Base-by-base conservation (phyloP, 2,888 invertebrate species). In the Criorhina ranunculi region DNA sequence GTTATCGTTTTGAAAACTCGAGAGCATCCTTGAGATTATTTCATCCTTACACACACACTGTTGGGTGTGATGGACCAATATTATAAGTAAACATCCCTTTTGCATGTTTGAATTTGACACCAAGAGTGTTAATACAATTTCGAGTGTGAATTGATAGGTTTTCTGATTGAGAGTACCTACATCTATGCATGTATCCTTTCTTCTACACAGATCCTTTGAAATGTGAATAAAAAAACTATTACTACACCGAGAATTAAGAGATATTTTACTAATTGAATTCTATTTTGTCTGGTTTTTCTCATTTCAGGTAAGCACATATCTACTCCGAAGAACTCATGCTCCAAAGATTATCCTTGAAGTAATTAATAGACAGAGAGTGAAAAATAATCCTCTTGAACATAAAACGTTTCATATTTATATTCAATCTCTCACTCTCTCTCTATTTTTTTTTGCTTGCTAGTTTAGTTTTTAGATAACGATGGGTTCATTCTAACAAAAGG, bases 21-120 rank as follows among this genome's bases (percentile, higher is more conserved):
- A 73, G 66, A 73, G 73, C 73, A 73, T 69, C 62, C 62, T 79
- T 31, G 62, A 81, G 62, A 69, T 81, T 60, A 40, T 75, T 55
- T 75, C 59, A 37, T 53, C 42, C 64, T 70, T 57, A 24, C 29
- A 33, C 17, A 51, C 37, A n/a, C n/a, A n/a, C n/a, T n/a, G n/a
- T n/a, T n/a, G 11, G 29, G 31, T 29, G 29, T 59, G 12, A 59
- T 11, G 49, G 5, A 44, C 66, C 46, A 77, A 82, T 59, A 78
- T 67, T 46, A 35, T 8, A 37, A 29, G 24, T 60, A 29, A 73
- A 55, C 69, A 70, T 77, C 57, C 83, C 33, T 69, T 79, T 83
- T 79, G 79, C 72, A 79, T 83, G 73, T 73, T 83, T 79, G 83
- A 83, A 83, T 83, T 79, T 79, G 83, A 83, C 83, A 79, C 83